Base-by-base conservation (phyloP, 2,888 invertebrate genomes). In the Hirtodrosophila duncani region DNA sequence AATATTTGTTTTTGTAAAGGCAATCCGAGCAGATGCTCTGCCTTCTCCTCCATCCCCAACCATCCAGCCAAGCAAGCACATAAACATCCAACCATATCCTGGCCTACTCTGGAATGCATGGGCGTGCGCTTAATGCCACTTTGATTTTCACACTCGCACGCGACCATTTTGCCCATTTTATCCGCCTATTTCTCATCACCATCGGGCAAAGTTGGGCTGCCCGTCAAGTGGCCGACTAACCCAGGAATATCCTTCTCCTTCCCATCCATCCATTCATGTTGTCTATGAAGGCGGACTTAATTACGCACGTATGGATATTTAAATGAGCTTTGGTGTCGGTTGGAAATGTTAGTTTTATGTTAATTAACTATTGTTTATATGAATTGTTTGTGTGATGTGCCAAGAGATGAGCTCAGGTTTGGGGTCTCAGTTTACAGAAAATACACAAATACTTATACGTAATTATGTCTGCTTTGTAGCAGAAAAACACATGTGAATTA, bases 291-390 rank as follows among this genome's bases (percentile, higher is more conserved):
- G 30, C 38, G 34, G 27, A 45, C 51, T 67, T 75, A 79, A 74
- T 81, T 74, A 67, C 82, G 67, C 72, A 74, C 72, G 82, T 81
- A 59, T 67, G 57, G 53, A 57, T 67, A 51, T 79, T 79, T 60
- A 74, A 81, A 74, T 81, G 67, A 58, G 44, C 38, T 63, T 60
- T 51, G 43, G 29, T 52, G 23, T 37, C 33, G 48, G 38, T 46
- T 50, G 57, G 55, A 59, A 66, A 79, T 81, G 77, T 81, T 81
- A 81, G 82, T 81, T 74, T 79, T 79, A 74, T 74, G 82, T 63
- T 81, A 74, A 74, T 74, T 74, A 74, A 67, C 64, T 45, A 60
- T 79, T 79, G 80, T 79, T 70, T 59, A 74, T 74, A 79, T 51
- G 70, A 78, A 81, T 71, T 81, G n/a, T n/a, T n/a, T 30, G 16